These are phyloP conservation scores for Halcyon smyrnensis DNA, from an alignment of 2,797 vertebrate species.

Conservation along the genomic window DNA sequence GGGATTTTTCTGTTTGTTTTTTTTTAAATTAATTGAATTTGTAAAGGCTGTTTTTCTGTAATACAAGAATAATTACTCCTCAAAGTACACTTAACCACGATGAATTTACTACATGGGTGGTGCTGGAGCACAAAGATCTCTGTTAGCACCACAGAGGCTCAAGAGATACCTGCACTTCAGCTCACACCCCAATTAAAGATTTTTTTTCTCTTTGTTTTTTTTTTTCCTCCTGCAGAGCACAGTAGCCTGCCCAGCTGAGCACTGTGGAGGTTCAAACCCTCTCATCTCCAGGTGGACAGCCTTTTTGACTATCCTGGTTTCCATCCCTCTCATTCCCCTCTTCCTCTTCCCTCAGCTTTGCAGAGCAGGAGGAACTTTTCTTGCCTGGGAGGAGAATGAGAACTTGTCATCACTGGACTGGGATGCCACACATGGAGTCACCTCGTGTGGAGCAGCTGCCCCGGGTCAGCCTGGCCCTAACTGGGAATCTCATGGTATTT, in stretches of 20 bases:
- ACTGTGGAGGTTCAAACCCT: not conserved
- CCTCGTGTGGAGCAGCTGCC: fast-evolving
- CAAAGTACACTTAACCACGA: not conserved
- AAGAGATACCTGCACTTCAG: fast-evolving
- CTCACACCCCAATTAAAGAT: too few relatives aligned
- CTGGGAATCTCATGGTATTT: not conserved
- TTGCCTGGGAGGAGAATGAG: not conserved
- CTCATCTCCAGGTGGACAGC: fast-evolving
- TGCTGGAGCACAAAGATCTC: not conserved
- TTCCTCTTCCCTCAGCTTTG: not conserved
- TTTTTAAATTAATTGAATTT: not conserved
- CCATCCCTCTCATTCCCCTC: not conserved
- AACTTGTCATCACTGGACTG: not conserved
- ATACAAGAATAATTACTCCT: not conserved
- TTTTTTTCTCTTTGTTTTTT: not conserved
- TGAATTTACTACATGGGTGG: not conserved
- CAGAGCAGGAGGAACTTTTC: not conserved
- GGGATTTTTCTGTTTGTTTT: not conserved
- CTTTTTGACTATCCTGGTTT: fast-evolving
- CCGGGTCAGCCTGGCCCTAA: not conserved
- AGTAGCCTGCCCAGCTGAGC: fast-evolving
- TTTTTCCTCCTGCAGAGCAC: not conserved
- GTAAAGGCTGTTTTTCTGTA: not conserved
- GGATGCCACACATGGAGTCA: not conserved
- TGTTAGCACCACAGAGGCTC: fast-evolving